Conservation (phyloP, 2,888 invertebrate genomes). For the Xiphydria camelus region DNA sequence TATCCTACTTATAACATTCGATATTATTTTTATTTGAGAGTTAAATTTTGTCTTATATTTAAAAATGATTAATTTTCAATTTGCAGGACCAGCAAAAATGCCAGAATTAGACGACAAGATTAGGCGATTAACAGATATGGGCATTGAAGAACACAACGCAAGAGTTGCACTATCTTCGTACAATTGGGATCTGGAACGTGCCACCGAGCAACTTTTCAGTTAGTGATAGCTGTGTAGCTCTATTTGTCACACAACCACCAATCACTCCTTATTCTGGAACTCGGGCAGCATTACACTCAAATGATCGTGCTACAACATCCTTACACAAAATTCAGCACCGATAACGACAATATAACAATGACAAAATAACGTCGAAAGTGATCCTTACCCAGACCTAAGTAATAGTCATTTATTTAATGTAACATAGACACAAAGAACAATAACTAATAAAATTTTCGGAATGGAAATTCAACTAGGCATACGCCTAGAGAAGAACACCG, state of each 20-base stretch:
- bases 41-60: conserved; percentile 8
- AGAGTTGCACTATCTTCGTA: conserved; percentile 88
- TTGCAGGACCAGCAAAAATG: conserved; percentile 72
- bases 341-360: conserved; percentile 38
- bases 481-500: too few relatives aligned
- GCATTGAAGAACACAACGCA: conserved; percentile 87
- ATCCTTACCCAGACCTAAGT: conserved; percentile 22
- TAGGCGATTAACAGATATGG: conserved; percentile 89
- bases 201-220: conserved; percentile 87
- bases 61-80: conserved; percentile 14
- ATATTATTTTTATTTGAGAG: conserved; percentile 3
- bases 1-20: too few relatives aligned
- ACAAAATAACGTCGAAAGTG: conserved; percentile 23
- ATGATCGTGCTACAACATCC: background rate
- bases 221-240: conserved; percentile 60
- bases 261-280: conserved; percentile 35
- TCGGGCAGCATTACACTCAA: conserved; percentile 6
- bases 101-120: conserved; percentile 87
- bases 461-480: conserved; percentile 19
- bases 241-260: conserved; percentile 31
- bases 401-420: conserved; percentile 44
- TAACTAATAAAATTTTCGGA: conserved; percentile 32
- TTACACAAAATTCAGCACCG: conserved; percentile 28
- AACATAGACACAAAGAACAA: conserved; percentile 38
- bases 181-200: conserved; percentile 91